phyloP scores from a whole-genome alignment of 1,140 invertebrate species.

The Drosophila athabasca region DNA sequence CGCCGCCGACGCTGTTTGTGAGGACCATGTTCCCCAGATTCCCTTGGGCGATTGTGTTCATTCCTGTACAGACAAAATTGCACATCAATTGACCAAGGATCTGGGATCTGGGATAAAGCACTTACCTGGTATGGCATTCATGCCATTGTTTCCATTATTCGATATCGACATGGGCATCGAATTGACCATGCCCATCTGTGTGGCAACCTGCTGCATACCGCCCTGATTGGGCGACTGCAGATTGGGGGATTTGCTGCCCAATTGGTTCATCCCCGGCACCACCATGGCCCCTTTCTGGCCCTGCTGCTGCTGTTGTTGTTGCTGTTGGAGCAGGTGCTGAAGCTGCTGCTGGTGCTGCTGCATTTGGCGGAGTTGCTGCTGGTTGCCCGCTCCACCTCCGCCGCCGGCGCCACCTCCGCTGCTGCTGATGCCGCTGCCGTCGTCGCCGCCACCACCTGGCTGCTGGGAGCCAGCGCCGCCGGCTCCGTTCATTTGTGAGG shows the following conservation, averaged over 20 bases:
- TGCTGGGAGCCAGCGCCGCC: slow-evolving; percentile 86
- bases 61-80: slow-evolving; percentile 82
- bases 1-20: slow-evolving; percentile 88
- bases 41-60: slow-evolving; percentile 86
- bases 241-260: slow-evolving; percentile 91
- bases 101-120: too few relatives aligned
- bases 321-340: slow-evolving; percentile 78
- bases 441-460: slow-evolving; percentile 57
- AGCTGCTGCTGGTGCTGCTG: slow-evolving; percentile 84
- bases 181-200: slow-evolving; percentile 86
- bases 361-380: slow-evolving; percentile 83
- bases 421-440: slow-evolving; percentile 85
- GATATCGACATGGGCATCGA: slow-evolving; percentile 87
- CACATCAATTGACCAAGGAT: not conserved
- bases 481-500: slow-evolving; percentile 87
- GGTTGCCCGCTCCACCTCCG: slow-evolving; percentile 74
- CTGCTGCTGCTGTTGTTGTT: slow-evolving; percentile 83
- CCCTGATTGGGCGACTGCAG: slow-evolving; percentile 92
- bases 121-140: slow-evolving; percentile 88
- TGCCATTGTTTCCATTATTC: slow-evolving; percentile 86
- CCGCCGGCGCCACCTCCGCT: slow-evolving; percentile 84
- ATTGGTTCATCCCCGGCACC: slow-evolving; percentile 88
- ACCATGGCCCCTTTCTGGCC: slow-evolving; percentile 88
- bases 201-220: slow-evolving; percentile 83
- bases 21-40: slow-evolving; percentile 88